phyloP scores from a whole-genome alignment of 2,888 invertebrate species.

The Camponotus fellah region DNA sequence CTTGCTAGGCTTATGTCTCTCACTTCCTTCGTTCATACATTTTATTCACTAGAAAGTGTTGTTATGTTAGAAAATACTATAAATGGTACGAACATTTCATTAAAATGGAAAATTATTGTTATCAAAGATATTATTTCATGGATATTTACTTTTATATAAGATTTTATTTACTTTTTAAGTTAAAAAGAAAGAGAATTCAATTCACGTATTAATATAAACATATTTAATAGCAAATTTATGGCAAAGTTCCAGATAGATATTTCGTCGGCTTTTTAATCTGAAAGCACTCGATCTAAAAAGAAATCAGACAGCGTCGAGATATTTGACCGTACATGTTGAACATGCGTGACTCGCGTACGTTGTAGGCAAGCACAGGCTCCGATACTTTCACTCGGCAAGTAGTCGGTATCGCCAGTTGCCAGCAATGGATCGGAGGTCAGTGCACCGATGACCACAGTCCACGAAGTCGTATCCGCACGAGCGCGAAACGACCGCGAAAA shows the following conservation, averaged over 20 bases:
- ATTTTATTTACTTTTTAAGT: neutral
- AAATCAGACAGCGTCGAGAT: slow-evolving; percentile 63
- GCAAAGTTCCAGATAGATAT: neutral
- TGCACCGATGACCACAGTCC: slow-evolving; percentile 80
- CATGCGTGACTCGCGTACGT: slow-evolving; percentile 54
- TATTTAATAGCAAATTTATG: neutral
- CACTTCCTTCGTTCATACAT: slow-evolving; percentile 8
- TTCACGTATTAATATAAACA: neutral
- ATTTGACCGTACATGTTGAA: slow-evolving; percentile 50
- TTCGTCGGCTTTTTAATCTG: neutral
- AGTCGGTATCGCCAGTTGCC: slow-evolving; percentile 77
- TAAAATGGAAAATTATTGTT: slow-evolving; percentile 20
- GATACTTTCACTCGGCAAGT: slow-evolving; percentile 82
- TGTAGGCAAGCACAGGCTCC: slow-evolving; percentile 52
- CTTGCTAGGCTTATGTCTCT: slow-evolving; percentile 18
- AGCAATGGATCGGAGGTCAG: slow-evolving; percentile 82
- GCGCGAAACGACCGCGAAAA: slow-evolving; percentile 64
- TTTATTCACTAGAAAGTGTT: slow-evolving; percentile 38
- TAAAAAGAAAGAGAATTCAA: slow-evolving; percentile 1
- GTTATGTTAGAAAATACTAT: slow-evolving; percentile 4
- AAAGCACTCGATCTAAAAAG: slow-evolving; percentile 50
- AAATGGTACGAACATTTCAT: neutral
- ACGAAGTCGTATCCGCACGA: slow-evolving; percentile 63
- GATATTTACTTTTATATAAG: neutral
- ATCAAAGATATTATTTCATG: neutral